Percentiles rank a stretch among this genome's conserved stretches.
These are phyloP conservation scores for Mythimna loreyi DNA, from an alignment of 2,888 invertebrate genomes.

Conservation along the genomic window DNA sequence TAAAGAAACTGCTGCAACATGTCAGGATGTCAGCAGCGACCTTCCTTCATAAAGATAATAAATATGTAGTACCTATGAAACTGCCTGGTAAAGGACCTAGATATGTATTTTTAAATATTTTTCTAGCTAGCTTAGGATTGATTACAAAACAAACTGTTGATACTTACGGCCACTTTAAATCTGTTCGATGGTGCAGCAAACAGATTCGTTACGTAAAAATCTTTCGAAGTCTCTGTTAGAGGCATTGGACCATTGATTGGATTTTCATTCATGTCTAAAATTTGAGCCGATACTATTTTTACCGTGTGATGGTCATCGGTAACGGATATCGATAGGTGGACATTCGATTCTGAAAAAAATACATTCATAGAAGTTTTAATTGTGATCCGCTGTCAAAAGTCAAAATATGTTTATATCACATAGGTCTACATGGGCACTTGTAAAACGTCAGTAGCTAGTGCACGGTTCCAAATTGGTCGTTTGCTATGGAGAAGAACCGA, in stretches of 20 bases:
- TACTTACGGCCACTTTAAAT: constrained; percentile 64
- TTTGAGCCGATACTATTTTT: constrained; percentile 38
- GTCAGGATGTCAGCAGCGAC: background rate
- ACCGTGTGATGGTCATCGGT: constrained; percentile 51
- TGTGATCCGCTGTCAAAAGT: no score
- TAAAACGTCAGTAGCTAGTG: no score
- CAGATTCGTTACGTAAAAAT: constrained; percentile 55
- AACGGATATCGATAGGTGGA: constrained; percentile 54
- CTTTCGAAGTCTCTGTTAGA: constrained; percentile 31
- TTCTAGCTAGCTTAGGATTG: background rate
- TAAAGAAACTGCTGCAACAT: background rate
- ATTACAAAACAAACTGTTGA: constrained; percentile 1
- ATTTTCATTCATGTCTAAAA: constrained; percentile 48
- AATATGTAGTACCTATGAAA: no score
- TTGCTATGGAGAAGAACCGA: no score
- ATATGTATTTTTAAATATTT: no score
- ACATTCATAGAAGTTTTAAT: background rate
- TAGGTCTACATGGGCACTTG: no score
- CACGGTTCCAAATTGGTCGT: no score
- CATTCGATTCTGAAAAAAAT: constrained; percentile 50
- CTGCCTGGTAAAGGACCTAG: no score
- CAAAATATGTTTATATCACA: no score
- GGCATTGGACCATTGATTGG: background rate
- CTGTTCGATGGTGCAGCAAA: constrained; percentile 53
- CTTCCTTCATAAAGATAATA: no score